Conservation (phyloP, 2,113 vertebrate species). For the Nesospiza acunhae region DNA sequence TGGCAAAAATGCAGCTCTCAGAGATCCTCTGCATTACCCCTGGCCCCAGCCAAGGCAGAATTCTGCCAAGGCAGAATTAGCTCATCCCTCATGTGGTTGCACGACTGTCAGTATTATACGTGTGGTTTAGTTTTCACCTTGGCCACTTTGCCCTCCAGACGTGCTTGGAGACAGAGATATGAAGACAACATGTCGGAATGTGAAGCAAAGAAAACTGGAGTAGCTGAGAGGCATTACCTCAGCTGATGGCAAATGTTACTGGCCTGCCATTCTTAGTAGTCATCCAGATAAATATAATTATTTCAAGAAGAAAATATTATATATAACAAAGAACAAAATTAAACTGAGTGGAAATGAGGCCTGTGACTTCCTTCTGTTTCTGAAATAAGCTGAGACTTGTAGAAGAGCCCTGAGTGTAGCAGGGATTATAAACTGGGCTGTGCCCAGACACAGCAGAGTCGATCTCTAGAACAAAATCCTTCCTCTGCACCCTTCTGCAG, state of each 20-base stretch:
- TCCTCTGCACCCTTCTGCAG: background rate
- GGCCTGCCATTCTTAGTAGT: background rate
- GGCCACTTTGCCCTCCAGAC: background rate
- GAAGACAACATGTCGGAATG: background rate
- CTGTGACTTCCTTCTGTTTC: background rate
- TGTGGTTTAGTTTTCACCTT: background rate
- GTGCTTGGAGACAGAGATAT: background rate
- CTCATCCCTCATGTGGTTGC: background rate
- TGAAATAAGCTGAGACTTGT: background rate
- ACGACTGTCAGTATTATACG: background rate
- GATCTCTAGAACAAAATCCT: accelerated
- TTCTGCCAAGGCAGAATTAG: background rate
- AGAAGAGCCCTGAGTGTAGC: background rate
- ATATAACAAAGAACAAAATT: background rate
- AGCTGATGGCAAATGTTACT: background rate
- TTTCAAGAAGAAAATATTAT: background rate
- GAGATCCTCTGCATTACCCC: background rate
- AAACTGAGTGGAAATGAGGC: background rate
- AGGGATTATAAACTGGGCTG: background rate
- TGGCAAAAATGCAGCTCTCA: background rate
- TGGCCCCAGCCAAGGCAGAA: background rate
- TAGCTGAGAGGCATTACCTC: background rate
- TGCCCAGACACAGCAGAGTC: background rate
- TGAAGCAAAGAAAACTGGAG: background rate
- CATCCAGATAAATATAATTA: background rate